Percentiles rank a stretch among this genome's conserved stretches.
Evolutionary conservation across 2,888 invertebrate genomes (phyloP).

Genomic region (Hanleya hanleyi): DNA sequence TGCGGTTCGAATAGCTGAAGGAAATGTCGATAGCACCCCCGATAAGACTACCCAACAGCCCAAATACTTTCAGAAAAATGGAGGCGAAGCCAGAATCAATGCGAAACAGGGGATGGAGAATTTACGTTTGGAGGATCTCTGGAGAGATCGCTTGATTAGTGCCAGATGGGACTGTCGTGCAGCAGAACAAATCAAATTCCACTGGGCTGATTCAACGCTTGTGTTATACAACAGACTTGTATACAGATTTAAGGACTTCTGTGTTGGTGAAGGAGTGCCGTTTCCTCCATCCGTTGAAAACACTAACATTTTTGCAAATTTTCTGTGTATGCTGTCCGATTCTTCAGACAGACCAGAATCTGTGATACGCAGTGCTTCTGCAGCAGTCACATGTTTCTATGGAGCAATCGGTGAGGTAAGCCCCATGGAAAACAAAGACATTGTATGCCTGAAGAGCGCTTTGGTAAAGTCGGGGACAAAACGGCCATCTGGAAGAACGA

Average conservation of each 20-base stretch:
- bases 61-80: not conserved
- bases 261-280: not conserved
- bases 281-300: not conserved
- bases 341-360: not conserved
- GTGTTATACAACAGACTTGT: too few species aligned
- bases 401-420: not conserved
- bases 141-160: too few species aligned
- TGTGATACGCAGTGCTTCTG: not conserved
- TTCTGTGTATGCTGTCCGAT: not conserved
- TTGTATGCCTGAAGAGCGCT: too few species aligned
- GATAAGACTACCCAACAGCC: not conserved
- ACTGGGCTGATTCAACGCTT: too few species aligned
- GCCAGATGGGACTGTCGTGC: too few species aligned
- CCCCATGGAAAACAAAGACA: not conserved
- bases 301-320: not conserved
- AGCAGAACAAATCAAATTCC: too few species aligned
- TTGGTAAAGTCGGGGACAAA: too few species aligned
- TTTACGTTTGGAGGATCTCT: too few species aligned
- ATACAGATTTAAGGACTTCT: too few species aligned
- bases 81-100: not conserved
- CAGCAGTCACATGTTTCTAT: not conserved
- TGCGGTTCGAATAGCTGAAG: not conserved
- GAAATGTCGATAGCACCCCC: conserved; percentile 3
- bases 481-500: too few species aligned
- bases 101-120: too few species aligned